These are phyloP conservation scores for Bolinopsis microptera DNA, from an alignment of 37 sponge, comb jelly and placozoan genomes.

Conservation along the genomic window DNA sequence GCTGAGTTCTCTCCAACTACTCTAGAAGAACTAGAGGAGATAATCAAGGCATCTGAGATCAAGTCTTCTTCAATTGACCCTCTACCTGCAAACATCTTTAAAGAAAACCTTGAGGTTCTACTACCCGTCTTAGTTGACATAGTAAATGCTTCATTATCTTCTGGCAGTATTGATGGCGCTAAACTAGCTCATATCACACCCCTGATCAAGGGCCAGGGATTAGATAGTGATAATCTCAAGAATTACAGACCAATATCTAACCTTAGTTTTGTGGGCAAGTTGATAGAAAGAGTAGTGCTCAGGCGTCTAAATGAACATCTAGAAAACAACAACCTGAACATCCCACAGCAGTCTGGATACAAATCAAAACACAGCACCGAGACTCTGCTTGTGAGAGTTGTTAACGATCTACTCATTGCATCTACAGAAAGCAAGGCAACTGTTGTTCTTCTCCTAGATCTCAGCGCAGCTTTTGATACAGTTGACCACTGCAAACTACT, in stretches of 20 bases:
- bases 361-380: constrained; percentile 6
- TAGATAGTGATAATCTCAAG: not conserved
- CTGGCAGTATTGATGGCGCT: not conserved
- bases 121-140: not conserved
- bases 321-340: not conserved
- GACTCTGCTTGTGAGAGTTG: not conserved
- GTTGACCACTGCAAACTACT: no score
- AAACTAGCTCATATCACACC: not conserved
- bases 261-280: not conserved
- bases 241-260: constrained; percentile 29
- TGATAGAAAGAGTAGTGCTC: not conserved
- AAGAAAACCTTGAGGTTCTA: not conserved
- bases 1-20: not conserved
- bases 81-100: not conserved
- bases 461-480: constrained; percentile 13
- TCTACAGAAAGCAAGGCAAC: constrained; percentile 15
- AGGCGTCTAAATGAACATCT: not conserved
- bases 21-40: not conserved
- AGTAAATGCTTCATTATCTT: not conserved
- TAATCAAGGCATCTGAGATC: not conserved
- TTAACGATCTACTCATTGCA: constrained; percentile 23
- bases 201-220: not conserved
- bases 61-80: not conserved
- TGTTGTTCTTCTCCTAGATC: not conserved
- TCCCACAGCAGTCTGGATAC: not conserved